Conservation (phyloP, 2,797 vertebrate genomes). For the Myotis pilosus region DNA sequence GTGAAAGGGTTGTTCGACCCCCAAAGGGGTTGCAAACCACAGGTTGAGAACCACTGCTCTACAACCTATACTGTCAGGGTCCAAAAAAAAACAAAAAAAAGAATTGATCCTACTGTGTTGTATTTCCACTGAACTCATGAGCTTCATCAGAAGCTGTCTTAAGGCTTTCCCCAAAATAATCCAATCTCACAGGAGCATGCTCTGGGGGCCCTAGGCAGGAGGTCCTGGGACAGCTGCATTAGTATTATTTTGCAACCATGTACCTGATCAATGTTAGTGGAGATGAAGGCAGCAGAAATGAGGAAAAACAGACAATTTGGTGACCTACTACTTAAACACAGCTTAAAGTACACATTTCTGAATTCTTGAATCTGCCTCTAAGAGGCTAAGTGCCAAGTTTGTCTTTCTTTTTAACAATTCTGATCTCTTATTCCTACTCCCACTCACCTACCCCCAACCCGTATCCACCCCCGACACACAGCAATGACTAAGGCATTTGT, state of each 20-base stretch:
- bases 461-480: background rate
- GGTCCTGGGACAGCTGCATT: constrained; percentile 4
- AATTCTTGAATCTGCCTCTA: constrained; percentile 1
- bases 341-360: constrained; percentile 28
- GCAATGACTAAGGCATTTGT: background rate
- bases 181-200: background rate
- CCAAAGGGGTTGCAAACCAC: too few species aligned
- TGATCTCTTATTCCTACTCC: background rate
- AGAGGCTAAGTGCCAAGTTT: background rate
- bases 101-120: background rate
- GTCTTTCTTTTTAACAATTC: background rate
- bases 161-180: constrained; percentile 23
- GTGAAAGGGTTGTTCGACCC: too few species aligned
- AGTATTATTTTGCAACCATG: background rate
- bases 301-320: background rate
- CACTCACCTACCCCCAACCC: too few species aligned
- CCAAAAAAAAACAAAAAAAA: background rate
- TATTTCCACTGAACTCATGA: background rate
- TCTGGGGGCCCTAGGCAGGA: background rate
- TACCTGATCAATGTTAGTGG: background rate
- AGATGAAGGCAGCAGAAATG: background rate
- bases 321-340: background rate
- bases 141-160: background rate
- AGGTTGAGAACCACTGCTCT: too few species aligned
- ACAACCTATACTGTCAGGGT: background rate